phyloP scores from a whole-genome alignment of 2,888 invertebrate genomes.

The Sipunculus nudus region DNA sequence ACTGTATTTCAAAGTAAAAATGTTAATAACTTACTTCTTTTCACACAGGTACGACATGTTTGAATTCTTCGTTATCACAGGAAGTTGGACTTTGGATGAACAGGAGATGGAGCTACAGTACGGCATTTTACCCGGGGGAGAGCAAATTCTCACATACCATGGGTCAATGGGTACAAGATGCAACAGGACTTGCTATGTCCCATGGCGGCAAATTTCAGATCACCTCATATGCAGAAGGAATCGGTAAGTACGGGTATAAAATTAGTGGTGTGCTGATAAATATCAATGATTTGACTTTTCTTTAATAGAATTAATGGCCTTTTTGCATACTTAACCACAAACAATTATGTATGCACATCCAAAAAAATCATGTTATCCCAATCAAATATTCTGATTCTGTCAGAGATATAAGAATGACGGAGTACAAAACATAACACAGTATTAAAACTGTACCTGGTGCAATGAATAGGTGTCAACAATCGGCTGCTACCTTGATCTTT shows the following conservation, averaged over 20 bases:
- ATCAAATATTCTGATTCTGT: too few relatives aligned
- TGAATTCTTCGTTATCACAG: constrained; percentile 55
- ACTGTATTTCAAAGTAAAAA: too few relatives aligned
- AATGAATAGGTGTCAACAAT: too few relatives aligned
- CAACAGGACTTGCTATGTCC: constrained; percentile 49
- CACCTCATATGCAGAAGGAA: constrained; percentile 56
- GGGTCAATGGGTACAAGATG: constrained; percentile 49
- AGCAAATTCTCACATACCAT: constrained; percentile 51
- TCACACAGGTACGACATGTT: constrained; percentile 59
- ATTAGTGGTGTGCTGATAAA: background rate
- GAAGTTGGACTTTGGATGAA: constrained; percentile 49
- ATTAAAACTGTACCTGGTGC: too few relatives aligned
- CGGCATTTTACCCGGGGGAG: constrained; percentile 62
- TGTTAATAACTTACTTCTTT: too few relatives aligned
- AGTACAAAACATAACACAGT: too few relatives aligned
- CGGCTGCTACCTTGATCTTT: too few relatives aligned
- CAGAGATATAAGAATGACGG: too few relatives aligned
- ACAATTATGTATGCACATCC: too few relatives aligned
- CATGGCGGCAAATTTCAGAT: constrained; percentile 63
- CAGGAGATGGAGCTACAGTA: constrained; percentile 61
- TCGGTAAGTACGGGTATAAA: constrained; percentile 54
- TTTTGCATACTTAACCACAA: background rate
- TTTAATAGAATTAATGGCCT: background rate
- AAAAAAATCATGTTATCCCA: too few relatives aligned
- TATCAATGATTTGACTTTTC: background rate